Evolutionary conservation across 2,888 invertebrate genomes (phyloP).

Genomic region (Yponomeuta malinellus): DNA sequence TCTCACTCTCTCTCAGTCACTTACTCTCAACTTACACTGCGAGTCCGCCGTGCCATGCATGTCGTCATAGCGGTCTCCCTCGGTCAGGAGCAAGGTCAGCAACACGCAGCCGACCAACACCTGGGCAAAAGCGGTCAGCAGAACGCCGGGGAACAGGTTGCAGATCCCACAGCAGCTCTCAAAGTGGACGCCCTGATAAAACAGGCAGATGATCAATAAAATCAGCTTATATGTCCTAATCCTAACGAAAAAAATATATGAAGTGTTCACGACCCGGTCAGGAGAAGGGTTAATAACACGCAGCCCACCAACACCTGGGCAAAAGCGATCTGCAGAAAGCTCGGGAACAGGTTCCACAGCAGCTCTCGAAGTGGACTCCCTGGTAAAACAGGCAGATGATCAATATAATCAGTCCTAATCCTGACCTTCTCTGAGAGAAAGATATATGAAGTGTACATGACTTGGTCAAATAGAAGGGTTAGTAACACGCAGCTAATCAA

Average conservation of each 20-base stretch:
- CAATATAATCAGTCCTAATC: background rate
- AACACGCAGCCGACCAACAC: conserved; percentile 54
- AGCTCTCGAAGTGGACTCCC: conserved; percentile 63
- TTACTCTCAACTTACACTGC: conserved; percentile 39
- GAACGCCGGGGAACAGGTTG: conserved; percentile 64
- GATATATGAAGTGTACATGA: no score
- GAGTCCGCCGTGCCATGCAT: conserved; percentile 48
- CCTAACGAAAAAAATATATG: no score
- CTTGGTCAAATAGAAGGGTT: conserved; percentile 50
- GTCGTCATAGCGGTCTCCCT: conserved; percentile 55
- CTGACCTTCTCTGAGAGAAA: no score
- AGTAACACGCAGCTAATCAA: conserved; percentile 52
- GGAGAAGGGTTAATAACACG: conserved; percentile 24
- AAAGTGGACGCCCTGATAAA: conserved; percentile 58
- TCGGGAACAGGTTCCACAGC: conserved; percentile 63
- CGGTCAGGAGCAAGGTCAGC: conserved; percentile 52
- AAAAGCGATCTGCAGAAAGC: conserved; percentile 50
- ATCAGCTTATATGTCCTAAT: background rate
- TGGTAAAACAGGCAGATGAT: conserved; percentile 42
- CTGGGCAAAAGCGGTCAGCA: conserved; percentile 49
- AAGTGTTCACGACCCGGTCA: conserved; percentile 33
- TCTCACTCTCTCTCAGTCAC: no score
- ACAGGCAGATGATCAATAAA: conserved; percentile 27
- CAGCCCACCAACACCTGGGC: no score
- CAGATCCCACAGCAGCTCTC: conserved; percentile 68